Conservation (phyloP, 2,888 invertebrate genomes). For the Linnaemya vulpina region DNA sequence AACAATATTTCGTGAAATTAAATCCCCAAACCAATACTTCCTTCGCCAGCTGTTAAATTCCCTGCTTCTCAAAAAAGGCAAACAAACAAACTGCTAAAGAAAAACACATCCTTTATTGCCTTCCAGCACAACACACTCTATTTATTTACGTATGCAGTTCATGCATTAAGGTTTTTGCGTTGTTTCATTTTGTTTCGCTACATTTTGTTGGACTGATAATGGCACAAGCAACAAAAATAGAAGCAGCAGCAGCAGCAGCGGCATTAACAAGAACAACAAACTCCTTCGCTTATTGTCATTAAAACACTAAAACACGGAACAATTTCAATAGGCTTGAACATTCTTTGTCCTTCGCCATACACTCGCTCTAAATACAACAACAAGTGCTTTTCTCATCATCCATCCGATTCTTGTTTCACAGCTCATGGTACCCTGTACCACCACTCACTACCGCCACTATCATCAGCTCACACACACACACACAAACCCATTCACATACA, state of each 20-base stretch:
- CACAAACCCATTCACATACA: conserved; percentile 5
- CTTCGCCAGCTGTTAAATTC: not conserved
- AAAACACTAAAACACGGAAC: conserved; percentile 20
- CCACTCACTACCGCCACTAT: not conserved
- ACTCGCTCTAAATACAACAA: conserved; percentile 24
- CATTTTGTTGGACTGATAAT: conserved; percentile 20
- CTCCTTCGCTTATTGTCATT: conserved; percentile 35
- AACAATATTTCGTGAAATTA: conserved; percentile 8
- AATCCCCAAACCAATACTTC: not conserved
- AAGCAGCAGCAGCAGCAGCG: not conserved
- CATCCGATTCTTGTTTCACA: conserved; percentile 8
- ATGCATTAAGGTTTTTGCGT: conserved; percentile 18
- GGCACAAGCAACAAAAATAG: not conserved
- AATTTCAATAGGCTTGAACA: conserved; percentile 44
- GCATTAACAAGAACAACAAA: conserved; percentile 7
- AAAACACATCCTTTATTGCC: conserved; percentile 23
- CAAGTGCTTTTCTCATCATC: conserved; percentile 35
- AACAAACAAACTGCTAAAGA: not conserved
- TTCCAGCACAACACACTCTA: conserved; percentile 1
- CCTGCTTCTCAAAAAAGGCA: not conserved
- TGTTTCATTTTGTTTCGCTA: conserved; percentile 24
- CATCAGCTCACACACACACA: not conserved
- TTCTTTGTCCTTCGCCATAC: conserved; percentile 3
- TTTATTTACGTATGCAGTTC: conserved; percentile 37
- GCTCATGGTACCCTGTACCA: conserved; percentile 28